These are phyloP conservation scores for Drosophila biarmipes DNA, from an alignment of 1,140 invertebrate species.

Conservation along the genomic window DNA sequence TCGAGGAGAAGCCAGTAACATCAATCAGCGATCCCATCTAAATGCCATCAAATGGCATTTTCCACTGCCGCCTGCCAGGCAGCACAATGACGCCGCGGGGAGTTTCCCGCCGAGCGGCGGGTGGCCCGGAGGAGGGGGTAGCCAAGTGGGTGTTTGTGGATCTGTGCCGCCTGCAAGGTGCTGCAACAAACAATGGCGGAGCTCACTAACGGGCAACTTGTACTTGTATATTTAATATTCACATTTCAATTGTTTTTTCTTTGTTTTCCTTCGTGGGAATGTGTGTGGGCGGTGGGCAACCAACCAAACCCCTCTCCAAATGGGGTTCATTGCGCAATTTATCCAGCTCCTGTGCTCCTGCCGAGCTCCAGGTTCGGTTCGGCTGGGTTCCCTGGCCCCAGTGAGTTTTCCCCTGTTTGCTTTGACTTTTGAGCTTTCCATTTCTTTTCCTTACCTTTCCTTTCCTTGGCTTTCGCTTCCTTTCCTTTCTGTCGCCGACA, in stretches of 20 bases:
- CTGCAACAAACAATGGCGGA: constrained; percentile 9
- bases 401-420: constrained; percentile 53
- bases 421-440: constrained; percentile 60
- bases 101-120: constrained; percentile 29
- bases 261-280: constrained; percentile 23
- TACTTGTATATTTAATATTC: constrained; percentile 79
- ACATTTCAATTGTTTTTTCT: constrained; percentile 75
- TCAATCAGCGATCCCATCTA: constrained; percentile 68
- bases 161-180: constrained; percentile 19
- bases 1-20: constrained; percentile 47
- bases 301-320: neutral
- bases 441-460: constrained; percentile 4
- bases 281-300: neutral
- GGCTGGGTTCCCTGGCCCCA: constrained; percentile 7
- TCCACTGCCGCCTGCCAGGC: constrained; percentile 44
- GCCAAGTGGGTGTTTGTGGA: constrained; percentile 11
- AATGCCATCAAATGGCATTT: constrained; percentile 71
- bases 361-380: neutral
- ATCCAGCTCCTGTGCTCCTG: constrained; percentile 9
- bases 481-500: constrained; percentile 17
- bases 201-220: constrained; percentile 48
- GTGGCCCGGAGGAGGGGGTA: neutral
- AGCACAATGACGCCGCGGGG: constrained; percentile 75
- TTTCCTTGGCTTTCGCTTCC: constrained; percentile 1
- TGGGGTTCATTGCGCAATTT: constrained; percentile 54